A percentile compares a stretch with the other conserved stretches of the same genome.
Evolutionary conservation across 2,888 invertebrate genomes (phyloP).

Genomic region (Drosophila demipolita): DNA sequence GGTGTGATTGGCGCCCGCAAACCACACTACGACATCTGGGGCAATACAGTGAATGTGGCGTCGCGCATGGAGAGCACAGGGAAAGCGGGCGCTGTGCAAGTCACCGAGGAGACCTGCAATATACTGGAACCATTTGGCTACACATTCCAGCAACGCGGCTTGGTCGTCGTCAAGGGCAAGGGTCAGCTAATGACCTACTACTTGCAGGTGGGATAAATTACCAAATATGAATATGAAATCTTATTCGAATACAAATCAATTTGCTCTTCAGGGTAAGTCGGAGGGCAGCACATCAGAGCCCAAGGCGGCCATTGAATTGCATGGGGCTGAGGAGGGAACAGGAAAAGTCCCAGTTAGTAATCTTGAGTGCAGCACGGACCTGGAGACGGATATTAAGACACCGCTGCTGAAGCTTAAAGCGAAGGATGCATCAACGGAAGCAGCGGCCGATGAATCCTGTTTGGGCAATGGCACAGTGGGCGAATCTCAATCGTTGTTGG

Average conservation of each 20-base stretch:
- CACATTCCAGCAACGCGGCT: conserved; percentile 96
- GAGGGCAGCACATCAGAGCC: conserved; percentile 56
- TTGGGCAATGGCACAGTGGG: conserved; percentile 62
- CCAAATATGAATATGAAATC: no score
- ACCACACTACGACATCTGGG: conserved; percentile 99
- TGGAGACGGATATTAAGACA: conserved; percentile 82
- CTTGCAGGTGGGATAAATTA: conserved; percentile 87
- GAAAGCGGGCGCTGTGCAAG: conserved; percentile 97
- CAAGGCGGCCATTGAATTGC: conserved; percentile 58
- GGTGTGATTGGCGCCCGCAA: conserved; percentile 98
- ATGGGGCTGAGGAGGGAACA: conserved; percentile 35
- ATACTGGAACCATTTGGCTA: conserved; percentile 96
- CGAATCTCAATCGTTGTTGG: conserved; percentile 67
- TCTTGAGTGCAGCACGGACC: conserved; percentile 57
- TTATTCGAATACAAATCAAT: neutral
- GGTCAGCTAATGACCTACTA: conserved; percentile 98
- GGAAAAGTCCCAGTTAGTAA: conserved; percentile 12
- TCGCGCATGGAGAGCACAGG: conserved; percentile 99
- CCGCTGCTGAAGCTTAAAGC: conserved; percentile 77
- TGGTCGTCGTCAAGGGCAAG: conserved; percentile 98
- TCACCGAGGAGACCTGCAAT: conserved; percentile 96
- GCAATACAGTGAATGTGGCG: conserved; percentile 98
- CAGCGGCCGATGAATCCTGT: conserved; percentile 32
- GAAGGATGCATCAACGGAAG: conserved; percentile 52
- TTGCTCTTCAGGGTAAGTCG: conserved; percentile 64